A percentile compares a stretch with the other conserved stretches of the same genome.
These are phyloP conservation scores for Chelmon rostratus DNA, from an alignment of 2,797 vertebrate genomes.

Conservation along the genomic window DNA sequence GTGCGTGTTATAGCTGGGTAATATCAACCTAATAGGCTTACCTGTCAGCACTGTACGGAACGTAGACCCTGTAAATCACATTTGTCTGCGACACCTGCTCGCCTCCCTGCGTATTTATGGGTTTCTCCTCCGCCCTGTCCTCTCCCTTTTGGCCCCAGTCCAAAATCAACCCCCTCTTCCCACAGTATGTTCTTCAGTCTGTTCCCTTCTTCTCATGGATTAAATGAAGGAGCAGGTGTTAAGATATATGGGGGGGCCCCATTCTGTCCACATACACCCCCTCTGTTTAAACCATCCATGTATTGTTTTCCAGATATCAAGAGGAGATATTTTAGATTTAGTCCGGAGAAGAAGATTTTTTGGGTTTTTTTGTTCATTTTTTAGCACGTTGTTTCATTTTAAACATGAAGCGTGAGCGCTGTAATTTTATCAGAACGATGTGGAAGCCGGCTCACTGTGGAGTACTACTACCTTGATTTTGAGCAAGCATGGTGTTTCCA, in stretches of 20 bases:
- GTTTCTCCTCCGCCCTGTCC: slow-evolving; percentile 67
- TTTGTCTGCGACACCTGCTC: slow-evolving; percentile 81
- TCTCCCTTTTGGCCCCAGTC: slow-evolving; percentile 77
- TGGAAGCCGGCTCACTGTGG: background rate
- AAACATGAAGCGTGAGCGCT: background rate
- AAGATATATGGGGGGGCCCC: slow-evolving; percentile 37
- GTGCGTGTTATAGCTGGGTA: slow-evolving; percentile 82
- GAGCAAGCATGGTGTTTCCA: background rate
- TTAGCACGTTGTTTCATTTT: background rate
- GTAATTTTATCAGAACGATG: background rate
- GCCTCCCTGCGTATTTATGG: slow-evolving; percentile 75
- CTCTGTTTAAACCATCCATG: slow-evolving; percentile 53
- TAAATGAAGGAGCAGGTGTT: slow-evolving; percentile 75
- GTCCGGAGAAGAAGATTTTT: background rate
- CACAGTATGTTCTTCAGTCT: slow-evolving; percentile 63
- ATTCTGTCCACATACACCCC: background rate
- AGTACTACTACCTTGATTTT: background rate
- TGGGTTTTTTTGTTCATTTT: too few relatives aligned
- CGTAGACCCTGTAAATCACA: slow-evolving; percentile 75
- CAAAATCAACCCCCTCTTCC: slow-evolving; percentile 71
- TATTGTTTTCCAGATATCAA: slow-evolving; percentile 37
- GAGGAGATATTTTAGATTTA: background rate
- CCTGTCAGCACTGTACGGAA: slow-evolving; percentile 81
- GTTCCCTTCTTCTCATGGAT: slow-evolving; percentile 61
- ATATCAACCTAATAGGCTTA: slow-evolving; percentile 87